phyloP scores from a whole-genome alignment of 2,797 vertebrate genomes.

The Leuciscus waleckii region DNA sequence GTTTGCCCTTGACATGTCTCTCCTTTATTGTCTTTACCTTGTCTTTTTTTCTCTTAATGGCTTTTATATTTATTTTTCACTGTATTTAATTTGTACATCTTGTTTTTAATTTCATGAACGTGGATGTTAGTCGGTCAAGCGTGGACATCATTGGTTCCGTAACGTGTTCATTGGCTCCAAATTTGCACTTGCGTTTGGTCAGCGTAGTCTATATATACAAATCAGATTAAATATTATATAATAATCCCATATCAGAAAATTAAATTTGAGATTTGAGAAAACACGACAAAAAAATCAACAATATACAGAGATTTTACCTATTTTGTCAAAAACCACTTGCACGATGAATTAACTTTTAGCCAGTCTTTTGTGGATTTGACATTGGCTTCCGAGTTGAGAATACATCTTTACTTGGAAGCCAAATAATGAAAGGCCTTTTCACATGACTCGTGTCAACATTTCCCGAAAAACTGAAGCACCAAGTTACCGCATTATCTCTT shows the following conservation, averaged over 20 bases:
- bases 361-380: constrained; percentile 21
- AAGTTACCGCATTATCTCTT: not conserved
- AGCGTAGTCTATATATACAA: constrained; percentile 2
- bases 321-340: not conserved
- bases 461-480: not conserved
- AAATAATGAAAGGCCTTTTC: constrained; percentile 62
- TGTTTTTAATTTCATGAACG: constrained; percentile 64
- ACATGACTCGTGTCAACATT: not conserved
- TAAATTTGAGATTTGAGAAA: not conserved
- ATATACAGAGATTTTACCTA: not conserved
- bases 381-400: constrained; percentile 1
- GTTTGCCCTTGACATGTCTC: constrained; percentile 7
- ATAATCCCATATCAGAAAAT: not conserved
- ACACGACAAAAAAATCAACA: not conserved
- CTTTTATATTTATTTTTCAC: constrained; percentile 57
- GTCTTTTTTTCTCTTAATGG: constrained; percentile 7
- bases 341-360: constrained; percentile 4
- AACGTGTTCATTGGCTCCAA: constrained; percentile 12
- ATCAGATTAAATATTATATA: not conserved
- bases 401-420: constrained; percentile 26
- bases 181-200: constrained; percentile 52
- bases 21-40: constrained; percentile 15
- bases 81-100: constrained; percentile 67
- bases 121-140: constrained; percentile 59
- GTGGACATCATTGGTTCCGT: constrained; percentile 32